Conservation (phyloP, 2,113 vertebrate genomes). For the Synodontis membranacea region DNA sequence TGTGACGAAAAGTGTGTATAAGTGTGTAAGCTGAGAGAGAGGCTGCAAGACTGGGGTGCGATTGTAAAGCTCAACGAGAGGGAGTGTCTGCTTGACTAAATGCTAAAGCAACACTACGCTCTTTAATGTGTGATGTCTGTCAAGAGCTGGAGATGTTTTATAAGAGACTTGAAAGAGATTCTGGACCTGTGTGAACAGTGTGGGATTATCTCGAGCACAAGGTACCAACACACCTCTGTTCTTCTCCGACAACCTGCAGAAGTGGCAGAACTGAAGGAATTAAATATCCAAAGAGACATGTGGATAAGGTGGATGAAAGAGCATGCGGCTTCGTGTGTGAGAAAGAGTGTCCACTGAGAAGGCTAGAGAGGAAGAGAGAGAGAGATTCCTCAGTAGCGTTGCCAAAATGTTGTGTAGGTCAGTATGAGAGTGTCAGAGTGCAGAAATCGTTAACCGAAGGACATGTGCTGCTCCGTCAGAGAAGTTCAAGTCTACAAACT, state of each 20-base stretch:
- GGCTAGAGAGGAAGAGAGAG: slow-evolving; percentile 13
- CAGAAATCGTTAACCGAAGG: neutral
- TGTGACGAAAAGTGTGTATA: slow-evolving; percentile 9
- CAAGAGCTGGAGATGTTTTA: neutral
- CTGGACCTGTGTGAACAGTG: slow-evolving; percentile 13
- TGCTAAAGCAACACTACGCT: neutral
- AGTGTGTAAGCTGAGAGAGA: neutral
- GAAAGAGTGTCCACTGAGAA: neutral
- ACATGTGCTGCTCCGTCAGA: neutral
- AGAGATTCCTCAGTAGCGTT: neutral
- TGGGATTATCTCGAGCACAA: slow-evolving; percentile 14
- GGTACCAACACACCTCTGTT: neutral
- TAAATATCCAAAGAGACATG: neutral
- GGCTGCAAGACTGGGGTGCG: neutral
- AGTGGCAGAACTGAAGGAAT: slow-evolving; percentile 14
- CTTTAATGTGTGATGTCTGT: neutral
- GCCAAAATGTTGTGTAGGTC: neutral
- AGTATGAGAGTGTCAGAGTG: neutral
- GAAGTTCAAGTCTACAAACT: neutral
- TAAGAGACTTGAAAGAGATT: slow-evolving; percentile 3
- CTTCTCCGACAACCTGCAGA: slow-evolving; percentile 13
- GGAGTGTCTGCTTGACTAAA: slow-evolving; percentile 5
- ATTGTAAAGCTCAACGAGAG: neutral
- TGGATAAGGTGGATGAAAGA: slow-evolving; percentile 10
- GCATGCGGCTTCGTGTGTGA: neutral